phyloP scores from a whole-genome alignment of 1,140 invertebrate genomes.

The Ceratina australensis region DNA sequence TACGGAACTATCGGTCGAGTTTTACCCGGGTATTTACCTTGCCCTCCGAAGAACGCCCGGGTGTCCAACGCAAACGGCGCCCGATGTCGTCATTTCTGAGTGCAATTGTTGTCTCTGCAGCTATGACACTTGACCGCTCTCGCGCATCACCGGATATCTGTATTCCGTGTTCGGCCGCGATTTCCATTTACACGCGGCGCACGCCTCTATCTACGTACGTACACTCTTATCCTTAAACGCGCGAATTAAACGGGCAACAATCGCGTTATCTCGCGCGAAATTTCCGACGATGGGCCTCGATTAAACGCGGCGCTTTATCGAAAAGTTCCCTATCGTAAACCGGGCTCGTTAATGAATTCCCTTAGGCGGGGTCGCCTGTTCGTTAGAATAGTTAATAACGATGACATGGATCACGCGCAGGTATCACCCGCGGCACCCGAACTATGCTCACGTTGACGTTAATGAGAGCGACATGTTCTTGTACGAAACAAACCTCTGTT shows the following conservation, averaged over 20 bases:
- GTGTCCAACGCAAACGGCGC: conserved; percentile 36
- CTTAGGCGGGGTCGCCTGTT: conserved; percentile 13
- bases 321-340: background rate
- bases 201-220: background rate
- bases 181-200: conserved; percentile 34
- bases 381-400: conserved; percentile 36
- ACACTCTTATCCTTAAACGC: conserved; percentile 24
- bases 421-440: conserved; percentile 15
- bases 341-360: conserved; percentile 8
- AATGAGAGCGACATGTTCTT: background rate
- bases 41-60: conserved; percentile 34
- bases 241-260: conserved; percentile 3
- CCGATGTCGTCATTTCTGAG: conserved; percentile 33
- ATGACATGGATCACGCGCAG: conserved; percentile 21
- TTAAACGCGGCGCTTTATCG: conserved; percentile 9
- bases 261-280: background rate
- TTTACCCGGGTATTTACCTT: conserved; percentile 44
- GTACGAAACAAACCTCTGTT: background rate
- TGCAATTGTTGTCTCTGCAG: conserved; percentile 32
- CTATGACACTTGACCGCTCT: conserved; percentile 25
- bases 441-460: conserved; percentile 2
- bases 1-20: conserved; percentile 44
- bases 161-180: conserved; percentile 20
- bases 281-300: background rate
- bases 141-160: conserved; percentile 26